Conservation (phyloP, 2,797 vertebrate species). For the Thunnus albacares region DNA sequence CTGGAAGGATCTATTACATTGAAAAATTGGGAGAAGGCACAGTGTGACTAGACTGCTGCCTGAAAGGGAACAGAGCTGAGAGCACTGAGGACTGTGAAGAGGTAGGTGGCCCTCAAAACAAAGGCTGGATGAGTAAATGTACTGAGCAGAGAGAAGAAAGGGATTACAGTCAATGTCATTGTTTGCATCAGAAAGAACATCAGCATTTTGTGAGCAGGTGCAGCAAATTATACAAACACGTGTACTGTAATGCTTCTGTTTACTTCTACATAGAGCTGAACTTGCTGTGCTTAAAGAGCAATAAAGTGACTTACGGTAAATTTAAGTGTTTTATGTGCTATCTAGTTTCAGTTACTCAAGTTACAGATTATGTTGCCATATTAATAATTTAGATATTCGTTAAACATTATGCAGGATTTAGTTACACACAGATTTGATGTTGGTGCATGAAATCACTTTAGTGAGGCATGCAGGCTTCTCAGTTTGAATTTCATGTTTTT, state of each 20-base stretch:
- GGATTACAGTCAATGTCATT: slow-evolving; percentile 1
- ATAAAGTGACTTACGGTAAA: slow-evolving; percentile 14
- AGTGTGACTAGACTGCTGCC: slow-evolving; percentile 74
- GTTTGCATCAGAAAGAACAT: slow-evolving; percentile 18
- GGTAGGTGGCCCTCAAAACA: slow-evolving; percentile 79
- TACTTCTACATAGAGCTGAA: slow-evolving; percentile 16
- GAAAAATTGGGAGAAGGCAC: slow-evolving; percentile 76
- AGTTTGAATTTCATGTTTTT: slow-evolving; percentile 80
- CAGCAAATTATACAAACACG: not conserved
- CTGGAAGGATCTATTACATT: slow-evolving; percentile 86
- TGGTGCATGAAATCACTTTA: slow-evolving; percentile 66
- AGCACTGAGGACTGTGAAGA: slow-evolving; percentile 76
- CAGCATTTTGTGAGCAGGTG: not conserved
- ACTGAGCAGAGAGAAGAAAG: slow-evolving; percentile 40
- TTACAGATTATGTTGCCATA: slow-evolving; percentile 34
- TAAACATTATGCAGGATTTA: slow-evolving; percentile 41
- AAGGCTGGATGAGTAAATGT: slow-evolving; percentile 45
- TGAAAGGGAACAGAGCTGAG: slow-evolving; percentile 75
- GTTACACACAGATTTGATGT: slow-evolving; percentile 55
- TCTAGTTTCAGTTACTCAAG: slow-evolving; percentile 52
- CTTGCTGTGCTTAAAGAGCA: slow-evolving; percentile 3
- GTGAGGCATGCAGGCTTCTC: slow-evolving; percentile 61
- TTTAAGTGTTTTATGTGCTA: slow-evolving; percentile 6
- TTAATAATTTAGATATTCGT: slow-evolving; percentile 49
- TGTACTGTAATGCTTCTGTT: slow-evolving; percentile 14